Percentiles rank a stretch among this genome's conserved stretches.
Evolutionary conservation across 1,140 invertebrate species (phyloP).

Genomic region (Belonocnema kinseyi): DNA sequence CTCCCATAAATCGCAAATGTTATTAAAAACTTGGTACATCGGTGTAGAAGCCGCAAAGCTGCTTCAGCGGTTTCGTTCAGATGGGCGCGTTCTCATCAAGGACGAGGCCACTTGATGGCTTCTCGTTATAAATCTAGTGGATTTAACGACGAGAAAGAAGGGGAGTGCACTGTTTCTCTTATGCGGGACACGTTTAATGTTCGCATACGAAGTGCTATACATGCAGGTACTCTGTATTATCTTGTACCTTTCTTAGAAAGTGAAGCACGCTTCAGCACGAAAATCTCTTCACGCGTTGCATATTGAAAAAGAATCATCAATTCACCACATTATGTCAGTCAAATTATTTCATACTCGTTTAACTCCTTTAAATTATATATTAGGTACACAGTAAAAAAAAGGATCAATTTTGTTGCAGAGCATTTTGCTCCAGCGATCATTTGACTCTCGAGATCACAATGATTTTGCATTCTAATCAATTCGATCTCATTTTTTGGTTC

Average conservation of each 20-base stretch:
- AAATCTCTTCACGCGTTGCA: neutral
- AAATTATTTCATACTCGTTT: too few species aligned
- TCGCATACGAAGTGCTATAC: slow-evolving; percentile 35
- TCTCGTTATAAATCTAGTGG: slow-evolving; percentile 53
- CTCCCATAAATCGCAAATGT: slow-evolving; percentile 25
- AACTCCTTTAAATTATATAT: too few species aligned
- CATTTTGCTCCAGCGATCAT: too few species aligned
- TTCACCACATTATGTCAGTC: too few species aligned
- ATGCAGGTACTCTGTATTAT: slow-evolving; percentile 34
- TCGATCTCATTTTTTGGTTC: too few species aligned
- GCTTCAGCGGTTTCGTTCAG: slow-evolving; percentile 38
- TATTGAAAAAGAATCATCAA: neutral
- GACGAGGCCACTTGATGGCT: slow-evolving; percentile 47
- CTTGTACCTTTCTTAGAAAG: slow-evolving; percentile 35
- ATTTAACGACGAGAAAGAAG: slow-evolving; percentile 50
- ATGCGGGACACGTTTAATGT: slow-evolving; percentile 55
- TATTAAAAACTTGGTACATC: slow-evolving; percentile 21
- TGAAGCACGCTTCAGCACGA: neutral
- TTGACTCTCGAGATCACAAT: too few species aligned
- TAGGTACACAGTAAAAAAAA: too few species aligned
- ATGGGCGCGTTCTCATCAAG: slow-evolving; percentile 51
- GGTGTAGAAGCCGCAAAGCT: slow-evolving; percentile 47
- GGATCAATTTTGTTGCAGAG: too few species aligned
- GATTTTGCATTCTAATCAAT: too few species aligned
- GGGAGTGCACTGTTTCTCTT: slow-evolving; percentile 41